A percentile compares a stretch with the other conserved stretches of the same genome.
Conservation (phyloP, 2,113 vertebrate genomes). For the Boulengeromyrus knoepffleri region DNA sequence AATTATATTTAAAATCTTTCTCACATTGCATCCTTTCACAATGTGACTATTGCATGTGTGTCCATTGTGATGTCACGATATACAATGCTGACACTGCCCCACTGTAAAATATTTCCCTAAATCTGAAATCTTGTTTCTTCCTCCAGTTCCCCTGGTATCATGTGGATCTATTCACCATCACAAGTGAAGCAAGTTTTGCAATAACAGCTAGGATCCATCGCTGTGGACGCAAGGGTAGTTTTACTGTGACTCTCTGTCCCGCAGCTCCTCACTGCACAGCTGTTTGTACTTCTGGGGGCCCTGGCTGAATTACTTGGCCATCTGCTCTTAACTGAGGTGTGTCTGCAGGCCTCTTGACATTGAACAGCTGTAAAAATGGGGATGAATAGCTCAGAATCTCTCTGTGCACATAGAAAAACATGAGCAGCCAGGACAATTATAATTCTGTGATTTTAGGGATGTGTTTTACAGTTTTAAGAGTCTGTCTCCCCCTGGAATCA, state of each 20-base stretch:
- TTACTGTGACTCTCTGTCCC: not conserved
- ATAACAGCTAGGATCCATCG: not conserved
- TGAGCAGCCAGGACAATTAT: not conserved
- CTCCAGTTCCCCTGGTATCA: not conserved
- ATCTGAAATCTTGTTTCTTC: not conserved
- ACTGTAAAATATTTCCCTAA: not conserved
- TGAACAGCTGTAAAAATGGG: not conserved
- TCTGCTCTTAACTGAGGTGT: not conserved
- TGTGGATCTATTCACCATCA: not conserved
- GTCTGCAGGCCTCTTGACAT: not conserved
- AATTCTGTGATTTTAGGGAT: not conserved
- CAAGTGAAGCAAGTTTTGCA: not conserved
- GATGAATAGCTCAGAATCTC: not conserved
- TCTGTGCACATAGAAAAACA: not conserved
- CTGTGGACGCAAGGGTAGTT: not conserved
- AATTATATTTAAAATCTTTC: too few species aligned
- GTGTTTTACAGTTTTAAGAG: not conserved
- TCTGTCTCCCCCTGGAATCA: not conserved
- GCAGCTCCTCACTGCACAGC: not conserved
- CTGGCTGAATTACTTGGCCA: not conserved
- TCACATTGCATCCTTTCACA: too few species aligned
- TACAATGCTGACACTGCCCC: not conserved
- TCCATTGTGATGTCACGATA: too few species aligned
- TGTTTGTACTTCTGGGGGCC: not conserved
- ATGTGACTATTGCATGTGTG: too few species aligned